Evolutionary conservation across 2,797 vertebrate species (phyloP).

Genomic region (Carapus acus): DNA sequence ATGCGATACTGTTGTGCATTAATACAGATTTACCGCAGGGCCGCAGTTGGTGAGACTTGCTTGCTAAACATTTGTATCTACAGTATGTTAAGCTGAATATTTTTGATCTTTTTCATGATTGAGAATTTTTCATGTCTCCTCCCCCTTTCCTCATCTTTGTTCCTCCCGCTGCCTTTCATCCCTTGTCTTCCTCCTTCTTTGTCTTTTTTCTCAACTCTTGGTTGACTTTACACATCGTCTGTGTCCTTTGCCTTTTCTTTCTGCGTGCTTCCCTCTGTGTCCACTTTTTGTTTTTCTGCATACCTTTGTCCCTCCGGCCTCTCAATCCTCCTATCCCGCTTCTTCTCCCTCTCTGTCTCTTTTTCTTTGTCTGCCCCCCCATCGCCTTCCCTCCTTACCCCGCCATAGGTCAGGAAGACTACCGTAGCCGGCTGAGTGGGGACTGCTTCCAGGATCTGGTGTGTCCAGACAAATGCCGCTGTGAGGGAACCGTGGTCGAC

Average conservation of each 20-base stretch:
- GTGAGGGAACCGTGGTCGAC: conserved; percentile 93
- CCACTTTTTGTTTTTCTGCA: neutral
- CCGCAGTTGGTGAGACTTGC: no score
- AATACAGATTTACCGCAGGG: no score
- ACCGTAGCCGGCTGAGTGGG: conserved; percentile 85
- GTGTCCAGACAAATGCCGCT: conserved; percentile 92
- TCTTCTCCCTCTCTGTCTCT: conserved; percentile 16
- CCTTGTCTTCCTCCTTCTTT: neutral
- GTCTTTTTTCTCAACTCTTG: neutral
- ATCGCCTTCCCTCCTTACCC: no score
- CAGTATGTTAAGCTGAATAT: no score
- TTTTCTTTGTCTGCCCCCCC: neutral
- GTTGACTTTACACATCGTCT: conserved; percentile 9
- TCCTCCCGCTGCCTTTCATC: neutral
- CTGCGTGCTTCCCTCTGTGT: neutral
- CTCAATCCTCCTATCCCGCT: conserved; percentile 3
- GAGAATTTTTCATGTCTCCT: no score
- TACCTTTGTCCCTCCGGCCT: neutral
- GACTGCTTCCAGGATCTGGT: conserved; percentile 94
- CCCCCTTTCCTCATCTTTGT: conserved; percentile 2
- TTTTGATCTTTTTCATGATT: no score
- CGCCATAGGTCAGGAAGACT: conserved; percentile 87
- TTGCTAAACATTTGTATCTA: no score
- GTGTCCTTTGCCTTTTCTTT: neutral
- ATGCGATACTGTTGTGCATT: no score